Base-by-base conservation (phyloP, 2,797 vertebrate genomes). In the Babyrousa celebensis region DNA sequence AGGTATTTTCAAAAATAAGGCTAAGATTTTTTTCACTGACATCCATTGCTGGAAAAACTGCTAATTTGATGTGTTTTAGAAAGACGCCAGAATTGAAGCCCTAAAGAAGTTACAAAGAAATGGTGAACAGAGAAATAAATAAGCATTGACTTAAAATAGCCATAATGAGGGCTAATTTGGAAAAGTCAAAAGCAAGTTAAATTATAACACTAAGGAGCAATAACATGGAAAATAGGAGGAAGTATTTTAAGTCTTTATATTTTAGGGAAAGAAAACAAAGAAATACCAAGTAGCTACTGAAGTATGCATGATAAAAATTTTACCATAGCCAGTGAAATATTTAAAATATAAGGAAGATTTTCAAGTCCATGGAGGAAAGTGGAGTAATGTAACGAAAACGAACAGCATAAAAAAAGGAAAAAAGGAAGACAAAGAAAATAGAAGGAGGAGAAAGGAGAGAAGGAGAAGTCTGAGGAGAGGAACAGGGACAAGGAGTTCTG, bases 281-380 rank as follows among this genome's bases (percentile, higher is more conserved):
- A 95, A 74, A 80, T 56, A 71, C 23, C 75, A 48, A 94, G 58
- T 94, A 93, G 84, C 48, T 36, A 16, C 21, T 68, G 25, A 94
- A 29, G 10, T 36, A 84, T 48, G 9, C 21, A 79, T 40, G 32
- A 72, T n/a, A 65, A 2, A 95, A 82, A 23, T 65, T 85, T 75
- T n/a, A 77, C 12, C 87, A 1, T 78, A 86, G 43, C 25, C 54
- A 83, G 27, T 52, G 79, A 93, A 95, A 83, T 85, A 94, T 60
- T 86, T 85, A 63, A 96, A 95, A 83, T 72, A 78, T 36, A 84
- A 97, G 40, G 25, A 78, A 85, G 74, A 75, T 17, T 79, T 94
- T 86, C 27, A 63, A 89, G 72, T 0, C 36, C 92, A 62, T 18
- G 71, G 14, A 89, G 20, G 18, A 25, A 84, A 5, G 27, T 54